Percentiles rank a stretch among this genome's conserved stretches.
phyloP scores from a whole-genome alignment of 2,113 vertebrate species.

The Triplophysa siluroides region DNA sequence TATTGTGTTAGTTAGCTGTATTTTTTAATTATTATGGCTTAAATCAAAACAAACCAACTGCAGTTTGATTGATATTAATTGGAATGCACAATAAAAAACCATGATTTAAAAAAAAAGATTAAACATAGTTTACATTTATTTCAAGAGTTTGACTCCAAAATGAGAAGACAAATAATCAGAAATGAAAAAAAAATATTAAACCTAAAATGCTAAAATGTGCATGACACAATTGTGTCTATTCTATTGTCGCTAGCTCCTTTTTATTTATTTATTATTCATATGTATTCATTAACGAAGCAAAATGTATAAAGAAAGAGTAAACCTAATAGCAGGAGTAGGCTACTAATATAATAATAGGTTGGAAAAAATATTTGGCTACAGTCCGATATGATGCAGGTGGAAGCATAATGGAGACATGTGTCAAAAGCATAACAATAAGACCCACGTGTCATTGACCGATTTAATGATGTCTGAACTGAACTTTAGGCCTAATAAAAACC shows the following conservation, averaged over 20 bases:
- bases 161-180: background rate
- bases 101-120: too few relatives aligned
- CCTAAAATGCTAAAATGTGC: background rate
- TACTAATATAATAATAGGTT: background rate
- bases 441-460: constrained; percentile 23
- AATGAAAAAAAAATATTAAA: too few relatives aligned
- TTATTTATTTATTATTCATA: too few relatives aligned
- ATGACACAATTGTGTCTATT: background rate
- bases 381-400: constrained; percentile 22
- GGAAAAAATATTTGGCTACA: background rate
- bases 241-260: background rate
- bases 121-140: too few relatives aligned
- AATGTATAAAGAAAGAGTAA: background rate
- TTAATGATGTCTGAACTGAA: constrained; percentile 5
- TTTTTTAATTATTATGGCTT: too few relatives aligned
- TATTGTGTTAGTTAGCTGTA: too few relatives aligned
- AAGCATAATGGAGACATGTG: constrained; percentile 13
- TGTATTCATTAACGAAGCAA: background rate
- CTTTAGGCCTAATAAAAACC: background rate
- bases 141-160: too few relatives aligned
- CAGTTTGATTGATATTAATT: too few relatives aligned
- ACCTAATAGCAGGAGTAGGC: background rate
- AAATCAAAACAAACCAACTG: too few relatives aligned
- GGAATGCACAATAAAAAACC: too few relatives aligned
- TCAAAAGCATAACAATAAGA: constrained; percentile 32